These are phyloP conservation scores for Cyclina sinensis DNA, from an alignment of 1,140 invertebrate species.

Conservation along the genomic window DNA sequence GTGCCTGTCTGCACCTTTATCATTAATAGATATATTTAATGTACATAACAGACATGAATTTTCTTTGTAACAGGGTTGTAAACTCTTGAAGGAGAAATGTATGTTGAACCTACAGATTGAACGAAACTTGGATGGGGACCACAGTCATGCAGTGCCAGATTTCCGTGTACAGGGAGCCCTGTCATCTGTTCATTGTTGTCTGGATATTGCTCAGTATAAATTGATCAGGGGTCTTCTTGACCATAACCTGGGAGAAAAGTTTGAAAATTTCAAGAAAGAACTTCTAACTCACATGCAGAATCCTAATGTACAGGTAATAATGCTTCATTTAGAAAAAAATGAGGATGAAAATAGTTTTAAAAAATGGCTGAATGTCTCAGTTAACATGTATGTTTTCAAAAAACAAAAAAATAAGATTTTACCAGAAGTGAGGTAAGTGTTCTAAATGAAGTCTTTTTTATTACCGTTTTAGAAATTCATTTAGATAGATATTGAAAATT, in stretches of 20 bases:
- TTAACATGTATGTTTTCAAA: too few relatives aligned
- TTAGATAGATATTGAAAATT: too few relatives aligned
- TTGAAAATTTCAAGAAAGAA: slow-evolving; percentile 89
- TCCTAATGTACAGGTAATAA: slow-evolving; percentile 84
- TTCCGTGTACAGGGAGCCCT: slow-evolving; percentile 94
- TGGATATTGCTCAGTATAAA: slow-evolving; percentile 95
- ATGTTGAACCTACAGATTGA: slow-evolving; percentile 93
- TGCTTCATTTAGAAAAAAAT: too few relatives aligned
- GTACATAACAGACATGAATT: too few relatives aligned
- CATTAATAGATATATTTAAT: too few relatives aligned
- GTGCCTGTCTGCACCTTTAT: too few relatives aligned
- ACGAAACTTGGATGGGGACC: slow-evolving; percentile 92
- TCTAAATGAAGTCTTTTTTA: too few relatives aligned
- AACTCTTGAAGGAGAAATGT: slow-evolving; percentile 93
- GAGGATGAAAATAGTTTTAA: too few relatives aligned
- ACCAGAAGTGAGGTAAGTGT: too few relatives aligned
- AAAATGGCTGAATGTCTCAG: too few relatives aligned
- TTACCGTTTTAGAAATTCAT: too few relatives aligned
- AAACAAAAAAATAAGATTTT: too few relatives aligned
- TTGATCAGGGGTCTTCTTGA: slow-evolving; percentile 95
- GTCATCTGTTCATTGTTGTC: slow-evolving; percentile 93
- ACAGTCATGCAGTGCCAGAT: slow-evolving; percentile 93
- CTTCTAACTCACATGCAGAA: slow-evolving; percentile 85
- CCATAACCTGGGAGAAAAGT: slow-evolving; percentile 96
- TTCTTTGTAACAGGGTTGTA: slow-evolving; percentile 75